These are phyloP conservation scores for Coturnix japonica DNA, from an alignment of 2,113 vertebrate species.

Conservation along the genomic window DNA sequence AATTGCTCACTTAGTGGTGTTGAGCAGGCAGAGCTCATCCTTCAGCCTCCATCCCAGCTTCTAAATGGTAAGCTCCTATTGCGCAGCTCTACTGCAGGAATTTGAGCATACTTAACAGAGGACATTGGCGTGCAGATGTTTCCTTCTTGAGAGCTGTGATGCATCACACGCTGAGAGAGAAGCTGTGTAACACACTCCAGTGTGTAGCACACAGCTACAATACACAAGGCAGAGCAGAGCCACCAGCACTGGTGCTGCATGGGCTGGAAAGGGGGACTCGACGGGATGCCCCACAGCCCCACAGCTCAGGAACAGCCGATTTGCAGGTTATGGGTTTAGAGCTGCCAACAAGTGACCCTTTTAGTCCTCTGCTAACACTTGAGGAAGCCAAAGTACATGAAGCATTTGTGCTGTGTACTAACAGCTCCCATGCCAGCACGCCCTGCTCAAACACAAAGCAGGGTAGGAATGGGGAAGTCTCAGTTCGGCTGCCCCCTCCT, in stretches of 20 bases:
- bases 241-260: accelerated
- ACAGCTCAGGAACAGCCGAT: neutral
- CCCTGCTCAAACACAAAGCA: accelerated
- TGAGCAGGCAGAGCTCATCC: neutral
- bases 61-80: neutral
- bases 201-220: neutral
- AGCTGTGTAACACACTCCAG: neutral
- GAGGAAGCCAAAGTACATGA: too few species aligned
- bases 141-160: neutral
- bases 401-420: accelerated
- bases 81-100: neutral
- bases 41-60: neutral
- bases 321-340: accelerated
- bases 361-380: neutral
- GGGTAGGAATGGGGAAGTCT: neutral
- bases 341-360: neutral
- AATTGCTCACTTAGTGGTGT: accelerated
- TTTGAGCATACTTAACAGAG: neutral
- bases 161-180: neutral
- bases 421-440: neutral
- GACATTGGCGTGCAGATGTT: neutral
- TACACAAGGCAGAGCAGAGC: neutral
- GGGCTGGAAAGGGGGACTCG: too few species aligned
- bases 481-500: neutral
- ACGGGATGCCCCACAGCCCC: neutral